Base-by-base conservation (phyloP, 2,888 invertebrate species). In the Lasioglossum vierecki region DNA sequence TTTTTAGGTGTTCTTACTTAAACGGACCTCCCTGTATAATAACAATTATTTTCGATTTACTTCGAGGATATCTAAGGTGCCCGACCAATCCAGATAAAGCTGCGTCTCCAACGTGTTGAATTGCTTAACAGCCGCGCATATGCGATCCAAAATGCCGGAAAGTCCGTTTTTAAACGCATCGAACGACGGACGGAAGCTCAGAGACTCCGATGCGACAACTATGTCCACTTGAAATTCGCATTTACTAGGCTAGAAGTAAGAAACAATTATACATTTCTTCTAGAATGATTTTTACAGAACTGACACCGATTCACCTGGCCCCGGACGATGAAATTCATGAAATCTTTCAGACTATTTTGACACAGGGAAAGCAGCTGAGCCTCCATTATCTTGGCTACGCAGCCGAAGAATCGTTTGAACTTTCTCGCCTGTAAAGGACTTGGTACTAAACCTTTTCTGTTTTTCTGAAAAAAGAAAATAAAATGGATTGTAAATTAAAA, bases 341-440 rank as follows among this genome's bases (percentile, higher is more conserved):
- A 98, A 91, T 97, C 97, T 76, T 96, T 95, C 91, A 99, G 96
- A n/a, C 98, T 98, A 88, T 97, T 96, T 80, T 98, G 95, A 91
- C 98, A 98, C 70, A 98, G 95, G 11, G 97, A 97, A 93, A 98
- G 98, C 78, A 99, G 95, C 92, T 98, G 98, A 89, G 97, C 97
- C 0, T 98, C 98, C 99, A 99, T 99, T 80, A 99, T 96, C 70
- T 97, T 97, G 1, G 97, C 97, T 1, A 98, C 96, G 91, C 98
- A 97, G 94, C 98, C 97, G 94, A 97, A 99, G 95, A 98, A 99
- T 63, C 97, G 96, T 91, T 96, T 96, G 95, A 98, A 97, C 93
- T 97, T 96, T 53, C 96, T 96, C 35, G 96, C 96, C 88, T 97
- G 96, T 79, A 96, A 95, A 0, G 97, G 96, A 91, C 97, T 96